phyloP scores from a whole-genome alignment of 2,797 vertebrate genomes.

The Onychomys torridus region DNA sequence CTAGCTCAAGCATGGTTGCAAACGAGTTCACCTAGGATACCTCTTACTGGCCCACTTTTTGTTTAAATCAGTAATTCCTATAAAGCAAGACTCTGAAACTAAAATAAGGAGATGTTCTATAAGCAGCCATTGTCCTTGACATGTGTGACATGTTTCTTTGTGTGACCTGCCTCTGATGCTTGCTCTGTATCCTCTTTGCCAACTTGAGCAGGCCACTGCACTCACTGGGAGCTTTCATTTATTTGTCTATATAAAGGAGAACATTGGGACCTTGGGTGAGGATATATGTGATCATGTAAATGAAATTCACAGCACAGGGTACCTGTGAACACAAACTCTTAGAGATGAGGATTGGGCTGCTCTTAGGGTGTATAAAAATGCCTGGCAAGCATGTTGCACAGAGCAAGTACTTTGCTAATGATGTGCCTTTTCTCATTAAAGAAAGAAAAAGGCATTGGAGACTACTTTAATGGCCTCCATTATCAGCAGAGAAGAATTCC shows the following conservation, averaged over 20 bases:
- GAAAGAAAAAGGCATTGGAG: background rate
- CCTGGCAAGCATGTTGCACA: too few species aligned
- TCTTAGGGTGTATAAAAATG: too few species aligned
- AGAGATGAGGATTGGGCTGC: background rate
- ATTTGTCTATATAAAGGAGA: background rate
- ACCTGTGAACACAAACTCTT: too few species aligned
- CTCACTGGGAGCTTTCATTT: background rate
- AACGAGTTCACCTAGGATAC: background rate
- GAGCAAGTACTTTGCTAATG: background rate
- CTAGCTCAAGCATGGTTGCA: background rate
- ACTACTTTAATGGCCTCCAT: background rate
- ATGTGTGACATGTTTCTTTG: fast-evolving
- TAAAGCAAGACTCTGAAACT: background rate
- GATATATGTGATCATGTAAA: background rate
- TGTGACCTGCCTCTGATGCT: background rate
- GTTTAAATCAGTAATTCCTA: background rate
- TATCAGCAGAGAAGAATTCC: background rate
- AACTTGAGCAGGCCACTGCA: background rate
- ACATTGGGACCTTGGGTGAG: background rate
- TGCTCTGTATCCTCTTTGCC: background rate
- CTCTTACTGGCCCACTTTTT: background rate
- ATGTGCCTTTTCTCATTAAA: background rate
- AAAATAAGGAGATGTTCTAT: background rate
- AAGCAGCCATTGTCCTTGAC: fast-evolving
- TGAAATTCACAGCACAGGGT: background rate